Evolutionary conservation across 2,888 invertebrate genomes (phyloP), one percentile per base, ranked within the genome.

Genomic region (Steinernema hermaphroditum): DNA sequence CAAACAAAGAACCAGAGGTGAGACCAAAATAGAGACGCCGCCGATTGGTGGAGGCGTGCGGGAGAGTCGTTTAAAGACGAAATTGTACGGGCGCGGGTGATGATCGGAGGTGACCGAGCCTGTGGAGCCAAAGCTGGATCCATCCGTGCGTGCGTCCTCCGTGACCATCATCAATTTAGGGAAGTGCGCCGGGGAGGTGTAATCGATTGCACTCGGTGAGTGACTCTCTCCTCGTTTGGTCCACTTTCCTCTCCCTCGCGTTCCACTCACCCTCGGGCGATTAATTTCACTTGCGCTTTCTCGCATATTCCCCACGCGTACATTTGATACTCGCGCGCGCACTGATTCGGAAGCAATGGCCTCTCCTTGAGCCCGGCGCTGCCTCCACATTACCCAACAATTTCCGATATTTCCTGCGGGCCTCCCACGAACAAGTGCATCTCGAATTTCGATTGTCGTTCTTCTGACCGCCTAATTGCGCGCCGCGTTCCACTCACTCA

Each of bases 221-320:
- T 44, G 72, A 49, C 72, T 44, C 43, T 49, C 50, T 72, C 72
- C 62, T 24, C 54, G 54, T 62, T 29, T 29, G 62, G 62, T 62
- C 62, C 62, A 62, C 46, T 50, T 68, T 69, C 44, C 72, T 41
- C 69, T 69, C 72, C 49, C 54, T 72, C 69, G 68, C 72, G 54
- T 70, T 49, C 70, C 70, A 14, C 6, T 49, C 70, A 69, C 49
- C 46, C 37, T 50, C 57, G 46, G n/a, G 54, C 70, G 29, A 54
- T 70, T 43, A 49, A 68, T 72, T 50, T 72, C 72, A 68, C 72
- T 72, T 54, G 69, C 69, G 72, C 68, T 69, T 72, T 41, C 68
- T 72, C 68, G 43, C 49, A 62, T 46, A 34, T 71, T 49, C 50
- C 68, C 72, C 68, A 16, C 69, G 62, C 62, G 62, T 62, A 62